Evolutionary conservation across 1,140 invertebrate species (phyloP).

Genomic region (Eumeta japonica): DNA sequence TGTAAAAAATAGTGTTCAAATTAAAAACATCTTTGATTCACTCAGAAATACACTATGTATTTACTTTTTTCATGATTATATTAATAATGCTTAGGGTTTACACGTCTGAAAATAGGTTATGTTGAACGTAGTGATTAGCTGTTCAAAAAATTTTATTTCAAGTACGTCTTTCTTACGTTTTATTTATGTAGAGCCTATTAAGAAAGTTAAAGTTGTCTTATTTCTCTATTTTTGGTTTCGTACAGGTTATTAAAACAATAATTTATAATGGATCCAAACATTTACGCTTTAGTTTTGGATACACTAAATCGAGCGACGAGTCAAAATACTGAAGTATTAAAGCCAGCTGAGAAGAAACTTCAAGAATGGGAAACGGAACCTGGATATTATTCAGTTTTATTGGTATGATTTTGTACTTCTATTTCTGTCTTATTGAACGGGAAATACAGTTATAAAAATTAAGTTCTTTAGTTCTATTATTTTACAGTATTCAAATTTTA

Average conservation of each 20-base stretch:
- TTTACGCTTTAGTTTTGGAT: slow-evolving; percentile 65
- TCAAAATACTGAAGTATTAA: slow-evolving; percentile 80
- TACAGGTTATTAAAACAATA: neutral
- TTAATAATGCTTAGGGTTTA: no score
- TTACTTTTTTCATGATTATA: no score
- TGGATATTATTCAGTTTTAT: slow-evolving; percentile 83
- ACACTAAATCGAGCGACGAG: slow-evolving; percentile 80
- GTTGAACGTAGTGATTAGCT: no score
- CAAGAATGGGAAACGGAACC: slow-evolving; percentile 83
- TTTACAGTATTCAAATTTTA: no score
- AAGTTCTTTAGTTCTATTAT: slow-evolving; percentile 5
- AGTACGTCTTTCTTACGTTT: no score
- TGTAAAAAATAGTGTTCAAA: no score
- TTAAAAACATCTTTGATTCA: no score
- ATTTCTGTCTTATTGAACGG: neutral
- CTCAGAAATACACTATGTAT: no score
- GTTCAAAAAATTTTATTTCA: no score
- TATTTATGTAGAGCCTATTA: no score
- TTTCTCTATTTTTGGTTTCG: neutral
- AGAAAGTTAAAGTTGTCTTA: no score
- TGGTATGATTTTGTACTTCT: slow-evolving; percentile 57
- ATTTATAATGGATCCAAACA: slow-evolving; percentile 55
- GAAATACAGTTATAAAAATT: neutral
- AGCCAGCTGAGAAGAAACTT: slow-evolving; percentile 83
- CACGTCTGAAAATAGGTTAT: no score